These are phyloP conservation scores for Triops longicaudatus DNA, from an alignment of 1,140 invertebrate species.

Conservation along the genomic window DNA sequence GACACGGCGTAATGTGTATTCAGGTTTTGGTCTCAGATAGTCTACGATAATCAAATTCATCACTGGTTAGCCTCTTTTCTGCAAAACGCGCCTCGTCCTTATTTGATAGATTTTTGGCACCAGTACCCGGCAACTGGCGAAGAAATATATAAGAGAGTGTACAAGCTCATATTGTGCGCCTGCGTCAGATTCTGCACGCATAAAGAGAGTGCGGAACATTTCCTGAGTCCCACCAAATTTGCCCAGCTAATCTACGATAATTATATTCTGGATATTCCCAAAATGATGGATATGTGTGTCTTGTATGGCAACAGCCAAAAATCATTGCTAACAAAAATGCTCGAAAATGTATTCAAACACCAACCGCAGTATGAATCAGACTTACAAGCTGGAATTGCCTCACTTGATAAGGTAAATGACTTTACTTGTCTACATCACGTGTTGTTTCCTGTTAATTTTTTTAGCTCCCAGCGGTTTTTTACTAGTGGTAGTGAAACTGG, in stretches of 20 bases:
- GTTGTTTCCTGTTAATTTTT: too few species aligned
- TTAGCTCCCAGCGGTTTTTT: too few species aligned
- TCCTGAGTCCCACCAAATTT: constrained; percentile 56
- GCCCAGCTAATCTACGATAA: constrained; percentile 65
- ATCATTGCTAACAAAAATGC: constrained; percentile 50
- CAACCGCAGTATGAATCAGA: constrained; percentile 64
- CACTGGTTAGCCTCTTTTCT: constrained; percentile 59
- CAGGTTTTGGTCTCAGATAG: constrained; percentile 73
- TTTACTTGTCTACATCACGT: not conserved
- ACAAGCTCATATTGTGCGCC: constrained; percentile 55
- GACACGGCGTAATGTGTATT: constrained; percentile 35
- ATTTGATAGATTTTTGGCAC: constrained; percentile 36
- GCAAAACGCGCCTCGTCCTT: constrained; percentile 60
- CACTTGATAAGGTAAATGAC: constrained; percentile 37
- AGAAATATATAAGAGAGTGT: constrained; percentile 27
- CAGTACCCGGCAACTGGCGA: not conserved
- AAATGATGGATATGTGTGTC: constrained; percentile 66
- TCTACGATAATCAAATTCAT: constrained; percentile 57
- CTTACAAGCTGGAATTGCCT: constrained; percentile 45
- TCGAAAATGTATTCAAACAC: constrained; percentile 55
- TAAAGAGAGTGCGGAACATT: constrained; percentile 52
- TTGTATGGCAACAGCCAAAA: constrained; percentile 60
- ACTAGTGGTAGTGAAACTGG: too few species aligned
- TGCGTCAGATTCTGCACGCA: constrained; percentile 63
- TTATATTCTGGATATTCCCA: constrained; percentile 69